phyloP scores from a whole-genome alignment of 2,888 invertebrate genomes.

The Tiliacea citrago region DNA sequence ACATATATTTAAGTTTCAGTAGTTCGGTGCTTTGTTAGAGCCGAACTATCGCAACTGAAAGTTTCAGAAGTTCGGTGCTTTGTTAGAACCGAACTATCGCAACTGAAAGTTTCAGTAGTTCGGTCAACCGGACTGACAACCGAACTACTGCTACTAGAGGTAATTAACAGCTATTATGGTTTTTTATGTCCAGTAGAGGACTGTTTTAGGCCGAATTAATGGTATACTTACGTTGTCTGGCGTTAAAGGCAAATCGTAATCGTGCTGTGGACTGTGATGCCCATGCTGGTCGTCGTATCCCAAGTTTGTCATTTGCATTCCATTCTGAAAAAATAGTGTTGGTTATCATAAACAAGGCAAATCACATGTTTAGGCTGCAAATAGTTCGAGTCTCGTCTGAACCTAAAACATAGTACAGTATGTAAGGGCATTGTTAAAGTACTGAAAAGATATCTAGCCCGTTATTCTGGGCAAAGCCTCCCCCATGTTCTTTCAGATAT shows the following conservation, averaged over 20 bases:
- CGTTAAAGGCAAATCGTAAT: slow-evolving; percentile 95
- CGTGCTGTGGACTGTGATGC: slow-evolving; percentile 92
- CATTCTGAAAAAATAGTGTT: slow-evolving; percentile 73
- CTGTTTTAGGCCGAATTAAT: not conserved
- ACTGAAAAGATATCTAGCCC: not conserved
- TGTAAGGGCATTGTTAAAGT: not conserved
- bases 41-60: too few relatives aligned
- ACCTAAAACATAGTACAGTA: not conserved
- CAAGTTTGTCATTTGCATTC: slow-evolving; percentile 92
- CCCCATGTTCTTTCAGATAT: not conserved
- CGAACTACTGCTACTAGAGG: too few relatives aligned
- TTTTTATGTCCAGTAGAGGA: not conserved
- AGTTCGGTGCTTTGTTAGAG: too few relatives aligned
- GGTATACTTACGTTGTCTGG: slow-evolving; percentile 93
- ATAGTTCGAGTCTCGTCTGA: not conserved
- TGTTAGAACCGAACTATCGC: too few relatives aligned
- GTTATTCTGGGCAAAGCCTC: not conserved
- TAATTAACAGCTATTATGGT: not conserved
- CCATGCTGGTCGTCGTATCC: slow-evolving; percentile 93
- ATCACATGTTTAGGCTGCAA: not conserved
- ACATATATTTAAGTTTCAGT: too few relatives aligned
- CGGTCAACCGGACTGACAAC: too few relatives aligned
- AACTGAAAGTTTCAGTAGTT: too few relatives aligned
- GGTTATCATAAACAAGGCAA: not conserved
- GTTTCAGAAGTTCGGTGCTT: too few relatives aligned